phyloP scores from a whole-genome alignment of 1,140 invertebrate species.

The Ips typographus region DNA sequence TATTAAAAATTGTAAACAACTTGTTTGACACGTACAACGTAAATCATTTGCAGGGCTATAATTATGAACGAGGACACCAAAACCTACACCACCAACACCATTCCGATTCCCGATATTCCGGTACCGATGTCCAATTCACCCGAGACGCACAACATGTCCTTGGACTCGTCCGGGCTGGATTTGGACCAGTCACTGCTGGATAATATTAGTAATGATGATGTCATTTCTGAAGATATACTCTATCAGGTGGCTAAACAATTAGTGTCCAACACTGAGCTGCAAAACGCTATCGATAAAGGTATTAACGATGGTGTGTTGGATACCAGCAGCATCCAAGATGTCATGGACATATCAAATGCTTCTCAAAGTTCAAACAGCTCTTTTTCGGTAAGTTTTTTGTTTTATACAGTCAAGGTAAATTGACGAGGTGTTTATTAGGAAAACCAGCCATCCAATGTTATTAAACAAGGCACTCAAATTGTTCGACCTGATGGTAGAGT shows the following conservation, averaged over 20 bases:
- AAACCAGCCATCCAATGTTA: constrained; percentile 14
- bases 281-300: constrained; percentile 68
- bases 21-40: neutral
- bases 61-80: constrained; percentile 48
- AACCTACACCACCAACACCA: constrained; percentile 46
- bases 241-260: constrained; percentile 66
- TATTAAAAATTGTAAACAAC: neutral
- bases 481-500: constrained; percentile 68
- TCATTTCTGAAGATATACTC: constrained; percentile 65
- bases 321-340: constrained; percentile 30
- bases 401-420: neutral
- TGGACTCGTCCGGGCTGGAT: constrained; percentile 45
- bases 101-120: constrained; percentile 22
- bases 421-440: constrained; percentile 22
- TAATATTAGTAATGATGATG: constrained; percentile 56
- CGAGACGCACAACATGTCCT: constrained; percentile 42
- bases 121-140: constrained; percentile 6
- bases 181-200: constrained; percentile 54
- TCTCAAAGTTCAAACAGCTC: constrained; percentile 17
- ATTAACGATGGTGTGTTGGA: constrained; percentile 54
- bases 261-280: constrained; percentile 65
- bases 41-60: constrained; percentile 41
- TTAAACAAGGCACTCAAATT: constrained; percentile 58
- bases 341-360: constrained; percentile 18
- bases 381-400: constrained; percentile 16